phyloP scores from a whole-genome alignment of 1,140 invertebrate genomes.

The Drosophila fuyamai region DNA sequence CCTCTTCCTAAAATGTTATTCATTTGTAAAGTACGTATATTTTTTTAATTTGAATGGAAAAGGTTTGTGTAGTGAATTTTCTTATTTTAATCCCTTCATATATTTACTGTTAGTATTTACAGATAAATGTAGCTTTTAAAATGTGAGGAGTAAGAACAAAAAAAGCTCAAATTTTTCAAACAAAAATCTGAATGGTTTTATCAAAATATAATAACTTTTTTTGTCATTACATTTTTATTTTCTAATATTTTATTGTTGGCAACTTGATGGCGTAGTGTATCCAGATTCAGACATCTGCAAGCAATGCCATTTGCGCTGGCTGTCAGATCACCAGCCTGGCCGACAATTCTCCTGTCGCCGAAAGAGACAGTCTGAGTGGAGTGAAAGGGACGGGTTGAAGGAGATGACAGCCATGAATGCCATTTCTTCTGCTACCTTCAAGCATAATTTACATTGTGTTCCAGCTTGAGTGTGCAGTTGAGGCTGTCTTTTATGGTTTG shows the following conservation, averaged over 20 bases:
- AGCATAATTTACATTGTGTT: conserved; percentile 74
- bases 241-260: not conserved
- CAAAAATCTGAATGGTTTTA: no score
- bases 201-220: no score
- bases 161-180: no score
- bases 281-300: conserved; percentile 22
- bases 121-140: no score
- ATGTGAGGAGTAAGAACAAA: no score
- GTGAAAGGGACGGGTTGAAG: not conserved
- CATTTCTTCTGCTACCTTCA: conserved; percentile 62
- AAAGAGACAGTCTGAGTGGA: conserved; percentile 23
- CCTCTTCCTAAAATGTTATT: no score
- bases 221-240: not conserved
- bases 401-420: conserved; percentile 69
- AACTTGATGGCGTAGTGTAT: conserved; percentile 6
- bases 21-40: no score
- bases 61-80: no score
- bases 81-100: no score
- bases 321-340: conserved; percentile 64
- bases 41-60: no score
- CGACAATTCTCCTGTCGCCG: conserved; percentile 51
- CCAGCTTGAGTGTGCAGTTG: conserved; percentile 44
- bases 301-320: conserved; percentile 71
- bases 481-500: conserved; percentile 51
- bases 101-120: no score